Evolutionary conservation across 2,888 invertebrate species (phyloP), one percentile per base, ranked within the genome.

Genomic region (Psococerastis gibbosa): DNA sequence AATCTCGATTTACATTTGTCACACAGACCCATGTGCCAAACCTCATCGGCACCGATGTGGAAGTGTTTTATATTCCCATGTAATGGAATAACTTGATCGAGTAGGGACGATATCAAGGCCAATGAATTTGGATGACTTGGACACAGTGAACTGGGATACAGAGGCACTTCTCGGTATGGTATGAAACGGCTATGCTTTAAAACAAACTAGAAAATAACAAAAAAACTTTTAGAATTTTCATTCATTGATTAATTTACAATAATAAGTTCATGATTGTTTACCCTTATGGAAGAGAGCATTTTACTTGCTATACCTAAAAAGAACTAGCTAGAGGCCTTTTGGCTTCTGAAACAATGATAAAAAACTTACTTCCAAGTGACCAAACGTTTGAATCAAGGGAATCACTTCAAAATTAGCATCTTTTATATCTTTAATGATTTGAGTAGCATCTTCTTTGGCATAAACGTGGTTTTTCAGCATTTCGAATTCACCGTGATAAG

Each of bases 341-440:
- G n/a, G n/a, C n/a, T n/a, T n/a, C n/a, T n/a, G n/a, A n/a, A n/a
- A n/a, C n/a, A n/a, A n/a, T n/a, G n/a, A n/a, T n/a, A n/a, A n/a
- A 35, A 17, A 31, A 43, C 35, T 44, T 52, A 64, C 65, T 58
- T 88, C 88, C 66, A 87, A 68, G 60, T 88, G 87, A 0, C 87
- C 87, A 55, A 88, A 80, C 0, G 84, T 82, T 63, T 87, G 88
- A n/a, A 88, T 70, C 15, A 88, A 63, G 20, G 87, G 87, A 42
- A 69, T 65, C 33, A 81, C 72, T 48, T 70, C 70, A 45, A 89
- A 61, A 1, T 70, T 70, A 54, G 71, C 68, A 45, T 74, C 67
- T 46, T 68, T 69, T 17, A 80, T 79, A 55, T 78, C 64, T 46
- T 71, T 61, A 43, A 80, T 60, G 43, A 89, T 72, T 51, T 71